Conservation (phyloP, 2,113 vertebrate genomes). For the Sphaerodactylus townsendi region DNA sequence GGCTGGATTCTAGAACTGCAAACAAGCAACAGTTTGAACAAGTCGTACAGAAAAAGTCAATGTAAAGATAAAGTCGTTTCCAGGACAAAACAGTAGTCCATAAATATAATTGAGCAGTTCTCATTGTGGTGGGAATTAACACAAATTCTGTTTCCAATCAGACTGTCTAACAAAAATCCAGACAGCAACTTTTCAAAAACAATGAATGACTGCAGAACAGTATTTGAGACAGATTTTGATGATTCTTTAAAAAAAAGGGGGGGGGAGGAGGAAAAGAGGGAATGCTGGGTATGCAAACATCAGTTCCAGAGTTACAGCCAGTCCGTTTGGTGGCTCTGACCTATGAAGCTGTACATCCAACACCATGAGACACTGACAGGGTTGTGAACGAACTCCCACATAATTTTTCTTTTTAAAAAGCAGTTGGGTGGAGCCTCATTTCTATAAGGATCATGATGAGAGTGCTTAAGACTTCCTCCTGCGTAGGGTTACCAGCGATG, state of each 20-base stretch:
- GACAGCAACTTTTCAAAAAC: not conserved
- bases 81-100: not conserved
- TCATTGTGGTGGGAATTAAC: conserved; percentile 1
- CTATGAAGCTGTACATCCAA: rapidly evolving
- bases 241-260: too few species aligned
- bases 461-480: too few species aligned
- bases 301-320: not conserved
- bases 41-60: not conserved
- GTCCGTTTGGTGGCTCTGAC: not conserved
- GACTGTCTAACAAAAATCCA: not conserved
- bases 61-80: not conserved
- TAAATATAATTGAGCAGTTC: conserved; percentile 32
- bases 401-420: too few species aligned
- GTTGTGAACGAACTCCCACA: too few species aligned
- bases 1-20: not conserved
- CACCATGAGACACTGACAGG: too few species aligned
- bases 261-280: not conserved
- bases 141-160: conserved; percentile 1
- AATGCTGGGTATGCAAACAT: too few species aligned
- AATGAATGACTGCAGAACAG: not conserved
- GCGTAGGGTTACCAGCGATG: too few species aligned
- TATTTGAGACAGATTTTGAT: not conserved
- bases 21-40: conserved; percentile 2
- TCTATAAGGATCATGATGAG: too few species aligned
- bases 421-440: too few species aligned